These are phyloP conservation scores for Ceratosolen fusciceps DNA, from an alignment of 1,140 invertebrate species.

Conservation along the genomic window DNA sequence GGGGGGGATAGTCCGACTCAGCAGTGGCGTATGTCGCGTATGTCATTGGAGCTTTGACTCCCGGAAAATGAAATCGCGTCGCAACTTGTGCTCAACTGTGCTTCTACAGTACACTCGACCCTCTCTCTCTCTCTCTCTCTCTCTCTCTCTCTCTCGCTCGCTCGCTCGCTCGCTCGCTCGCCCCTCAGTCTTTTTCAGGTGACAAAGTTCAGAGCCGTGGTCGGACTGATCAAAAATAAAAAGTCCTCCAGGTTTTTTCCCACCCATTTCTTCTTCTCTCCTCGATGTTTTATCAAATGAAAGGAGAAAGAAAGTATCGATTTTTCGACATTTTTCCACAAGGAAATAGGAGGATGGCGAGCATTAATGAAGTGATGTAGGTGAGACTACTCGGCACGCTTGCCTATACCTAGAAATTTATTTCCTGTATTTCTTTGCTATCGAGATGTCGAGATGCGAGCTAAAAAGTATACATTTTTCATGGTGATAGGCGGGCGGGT, in stretches of 20 bases:
- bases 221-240: not conserved
- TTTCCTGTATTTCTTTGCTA: not conserved
- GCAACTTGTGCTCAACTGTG: not conserved
- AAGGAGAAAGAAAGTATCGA: constrained; percentile 29
- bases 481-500: not conserved
- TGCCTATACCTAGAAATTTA: not conserved
- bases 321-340: constrained; percentile 8
- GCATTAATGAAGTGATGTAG: constrained; percentile 1
- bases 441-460: not conserved
- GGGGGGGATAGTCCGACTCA: too few relatives aligned
- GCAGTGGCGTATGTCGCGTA: constrained; percentile 11
- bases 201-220: not conserved
- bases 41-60: constrained; percentile 43
- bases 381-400: not conserved
- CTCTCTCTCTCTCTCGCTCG: too few relatives aligned
- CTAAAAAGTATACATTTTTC: not conserved
- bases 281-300: constrained; percentile 16
- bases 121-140: not conserved
- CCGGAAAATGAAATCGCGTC: constrained; percentile 38
- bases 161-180: too few relatives aligned
- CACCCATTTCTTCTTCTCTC: not conserved
- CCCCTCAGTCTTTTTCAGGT: too few relatives aligned
- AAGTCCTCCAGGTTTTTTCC: not conserved
- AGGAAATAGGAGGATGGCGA: constrained; percentile 11
- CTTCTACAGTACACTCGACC: too few relatives aligned